These are phyloP conservation scores for Jacana jacana DNA, from an alignment of 2,113 vertebrate species.

Conservation along the genomic window DNA sequence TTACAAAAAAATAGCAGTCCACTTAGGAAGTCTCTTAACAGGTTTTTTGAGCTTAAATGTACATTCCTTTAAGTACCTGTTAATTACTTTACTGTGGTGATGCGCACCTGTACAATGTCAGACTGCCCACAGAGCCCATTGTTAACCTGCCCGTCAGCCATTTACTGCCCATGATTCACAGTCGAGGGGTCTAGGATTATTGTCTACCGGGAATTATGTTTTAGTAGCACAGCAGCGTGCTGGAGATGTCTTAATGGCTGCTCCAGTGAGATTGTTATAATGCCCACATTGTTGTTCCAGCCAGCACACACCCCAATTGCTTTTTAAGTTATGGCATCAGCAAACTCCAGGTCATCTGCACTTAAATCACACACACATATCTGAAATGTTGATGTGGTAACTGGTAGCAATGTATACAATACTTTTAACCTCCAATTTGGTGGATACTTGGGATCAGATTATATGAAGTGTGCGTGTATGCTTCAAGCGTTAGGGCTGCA, in stretches of 20 bases:
- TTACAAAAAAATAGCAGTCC: slow-evolving; percentile 42
- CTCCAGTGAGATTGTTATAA: slow-evolving; percentile 46
- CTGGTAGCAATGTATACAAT: slow-evolving; percentile 60
- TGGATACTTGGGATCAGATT: slow-evolving; percentile 38
- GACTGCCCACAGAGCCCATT: slow-evolving; percentile 54
- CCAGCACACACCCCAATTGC: slow-evolving; percentile 6
- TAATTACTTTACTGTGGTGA: slow-evolving; percentile 71
- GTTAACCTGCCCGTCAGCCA: slow-evolving; percentile 45
- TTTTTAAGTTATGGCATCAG: slow-evolving; percentile 60
- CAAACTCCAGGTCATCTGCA: slow-evolving; percentile 27
- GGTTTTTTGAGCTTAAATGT: slow-evolving; percentile 68
- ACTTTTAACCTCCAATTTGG: slow-evolving; percentile 59
- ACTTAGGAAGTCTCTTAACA: slow-evolving; percentile 73
- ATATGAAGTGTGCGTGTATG: slow-evolving; percentile 25
- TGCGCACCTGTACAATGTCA: slow-evolving; percentile 69
- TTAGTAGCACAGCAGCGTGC: slow-evolving; percentile 42
- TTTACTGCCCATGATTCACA: slow-evolving; percentile 69
- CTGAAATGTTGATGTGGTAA: slow-evolving; percentile 55
- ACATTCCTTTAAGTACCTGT: slow-evolving; percentile 71
- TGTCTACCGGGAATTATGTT: slow-evolving; percentile 63
- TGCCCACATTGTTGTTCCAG: slow-evolving; percentile 48
- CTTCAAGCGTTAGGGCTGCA: not conserved
- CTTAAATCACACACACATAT: slow-evolving; percentile 53
- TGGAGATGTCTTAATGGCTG: slow-evolving; percentile 61
- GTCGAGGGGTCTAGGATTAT: slow-evolving; percentile 41